These are phyloP conservation scores for Coremacera marginata DNA, from an alignment of 2,888 invertebrate genomes.

Conservation along the genomic window DNA sequence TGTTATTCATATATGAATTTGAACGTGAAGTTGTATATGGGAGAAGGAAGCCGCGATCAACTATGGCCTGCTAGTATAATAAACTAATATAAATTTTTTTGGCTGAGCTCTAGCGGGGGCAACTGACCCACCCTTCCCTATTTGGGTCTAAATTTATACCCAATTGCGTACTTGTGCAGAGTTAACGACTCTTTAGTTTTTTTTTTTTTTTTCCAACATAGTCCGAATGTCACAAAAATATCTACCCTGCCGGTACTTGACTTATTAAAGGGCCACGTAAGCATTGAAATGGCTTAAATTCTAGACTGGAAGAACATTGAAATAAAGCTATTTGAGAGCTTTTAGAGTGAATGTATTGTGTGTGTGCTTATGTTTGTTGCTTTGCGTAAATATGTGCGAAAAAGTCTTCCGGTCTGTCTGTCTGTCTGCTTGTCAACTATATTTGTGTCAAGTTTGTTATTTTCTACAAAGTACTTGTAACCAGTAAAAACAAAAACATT, in stretches of 20 bases:
- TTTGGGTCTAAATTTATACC: too few species aligned
- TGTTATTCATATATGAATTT: too few species aligned
- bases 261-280: not conserved
- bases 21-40: too few species aligned
- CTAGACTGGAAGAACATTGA: not conserved
- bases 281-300: not conserved
- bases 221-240: not conserved
- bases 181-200: not conserved
- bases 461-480: not conserved
- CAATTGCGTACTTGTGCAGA: not conserved
- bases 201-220: not conserved
- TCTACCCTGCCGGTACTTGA: too few species aligned
- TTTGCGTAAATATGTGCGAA: not conserved
- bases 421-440: not conserved
- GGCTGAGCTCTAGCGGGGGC: too few species aligned
- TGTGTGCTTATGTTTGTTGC: not conserved
- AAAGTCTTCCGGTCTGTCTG: not conserved
- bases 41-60: too few species aligned
- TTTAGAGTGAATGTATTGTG: not conserved
- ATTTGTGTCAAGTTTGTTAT: slow-evolving; percentile 1
- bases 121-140: too few species aligned
- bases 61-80: too few species aligned
- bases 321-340: slow-evolving; percentile 9
- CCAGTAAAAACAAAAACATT: not conserved
- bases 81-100: too few species aligned